A percentile compares a stretch with the other conserved stretches of the same genome.
Conservation (phyloP, 1,140 invertebrate genomes). For the Cardiocondyla obscurior region DNA sequence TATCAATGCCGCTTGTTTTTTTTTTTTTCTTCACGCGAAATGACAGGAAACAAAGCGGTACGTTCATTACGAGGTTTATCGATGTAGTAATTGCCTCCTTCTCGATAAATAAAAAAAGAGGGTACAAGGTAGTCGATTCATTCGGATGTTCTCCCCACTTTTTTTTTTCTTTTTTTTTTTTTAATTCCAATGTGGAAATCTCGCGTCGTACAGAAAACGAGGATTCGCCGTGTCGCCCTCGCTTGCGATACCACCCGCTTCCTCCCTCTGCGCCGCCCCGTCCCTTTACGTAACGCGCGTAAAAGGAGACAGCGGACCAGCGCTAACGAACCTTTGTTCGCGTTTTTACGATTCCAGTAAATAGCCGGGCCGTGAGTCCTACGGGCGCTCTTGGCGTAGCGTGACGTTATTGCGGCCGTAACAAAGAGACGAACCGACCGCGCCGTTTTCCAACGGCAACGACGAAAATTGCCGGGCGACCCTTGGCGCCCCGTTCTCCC, state of each 20-base stretch:
- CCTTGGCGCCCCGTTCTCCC: background rate
- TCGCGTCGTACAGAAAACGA: constrained; percentile 15
- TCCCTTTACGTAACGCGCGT: background rate
- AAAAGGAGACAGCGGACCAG: constrained; percentile 22
- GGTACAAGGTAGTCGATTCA: background rate
- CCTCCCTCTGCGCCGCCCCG: background rate
- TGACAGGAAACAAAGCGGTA: background rate
- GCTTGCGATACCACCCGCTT: background rate
- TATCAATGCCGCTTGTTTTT: background rate
- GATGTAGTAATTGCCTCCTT: background rate
- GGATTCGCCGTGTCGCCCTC: background rate
- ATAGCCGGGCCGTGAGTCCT: constrained; percentile 14
- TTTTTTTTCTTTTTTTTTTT: background rate
- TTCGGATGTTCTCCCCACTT: no score
- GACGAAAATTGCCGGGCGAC: constrained; percentile 32
- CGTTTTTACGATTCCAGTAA: constrained; percentile 47
- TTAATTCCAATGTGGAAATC: background rate
- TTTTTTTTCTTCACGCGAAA: background rate
- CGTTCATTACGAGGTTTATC: constrained; percentile 6
- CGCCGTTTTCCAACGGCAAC: constrained; percentile 30
- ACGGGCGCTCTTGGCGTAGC: constrained; percentile 14
- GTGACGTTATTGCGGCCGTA: constrained; percentile 20
- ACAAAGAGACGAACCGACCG: constrained; percentile 21
- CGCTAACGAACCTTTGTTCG: constrained; percentile 38
- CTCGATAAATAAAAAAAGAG: background rate